Evolutionary conservation across 2,113 vertebrate genomes (phyloP).

Genomic region (Gorsachius goisagi): DNA sequence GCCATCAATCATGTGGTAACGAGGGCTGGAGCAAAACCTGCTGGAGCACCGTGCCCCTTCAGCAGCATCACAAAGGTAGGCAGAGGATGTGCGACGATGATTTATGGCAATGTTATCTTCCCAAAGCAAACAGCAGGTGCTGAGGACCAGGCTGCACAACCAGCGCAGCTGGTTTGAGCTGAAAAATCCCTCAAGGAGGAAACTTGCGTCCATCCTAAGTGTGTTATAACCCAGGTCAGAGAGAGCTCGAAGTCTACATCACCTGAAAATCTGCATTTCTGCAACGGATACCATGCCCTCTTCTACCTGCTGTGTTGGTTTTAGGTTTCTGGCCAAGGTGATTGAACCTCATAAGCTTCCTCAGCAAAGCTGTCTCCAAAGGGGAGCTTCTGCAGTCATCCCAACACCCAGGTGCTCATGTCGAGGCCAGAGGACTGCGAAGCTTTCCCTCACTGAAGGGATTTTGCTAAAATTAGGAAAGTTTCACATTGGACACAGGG

Average conservation of each 20-base stretch:
- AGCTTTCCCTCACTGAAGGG: not conserved
- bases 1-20: not conserved
- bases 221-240: not conserved
- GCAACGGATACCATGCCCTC: not conserved
- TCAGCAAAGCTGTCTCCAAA: not conserved
- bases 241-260: not conserved
- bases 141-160: accelerated
- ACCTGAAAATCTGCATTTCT: not conserved
- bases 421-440: not conserved
- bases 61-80: not conserved
- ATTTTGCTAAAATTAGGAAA: not conserved
- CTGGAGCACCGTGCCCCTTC: not conserved
- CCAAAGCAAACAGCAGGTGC: accelerated
- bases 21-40: not conserved
- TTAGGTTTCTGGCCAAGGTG: not conserved
- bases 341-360: not conserved
- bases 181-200: not conserved
- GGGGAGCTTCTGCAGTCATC: not conserved
- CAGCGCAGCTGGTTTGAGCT: not conserved
- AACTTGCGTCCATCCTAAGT: not conserved
- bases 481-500: not conserved
- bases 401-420: not conserved
- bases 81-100: not conserved
- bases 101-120: not conserved
- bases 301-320: not conserved